Evolutionary conservation across 2,888 invertebrate species (phyloP).

Genomic region (Drosophila mettleri): DNA sequence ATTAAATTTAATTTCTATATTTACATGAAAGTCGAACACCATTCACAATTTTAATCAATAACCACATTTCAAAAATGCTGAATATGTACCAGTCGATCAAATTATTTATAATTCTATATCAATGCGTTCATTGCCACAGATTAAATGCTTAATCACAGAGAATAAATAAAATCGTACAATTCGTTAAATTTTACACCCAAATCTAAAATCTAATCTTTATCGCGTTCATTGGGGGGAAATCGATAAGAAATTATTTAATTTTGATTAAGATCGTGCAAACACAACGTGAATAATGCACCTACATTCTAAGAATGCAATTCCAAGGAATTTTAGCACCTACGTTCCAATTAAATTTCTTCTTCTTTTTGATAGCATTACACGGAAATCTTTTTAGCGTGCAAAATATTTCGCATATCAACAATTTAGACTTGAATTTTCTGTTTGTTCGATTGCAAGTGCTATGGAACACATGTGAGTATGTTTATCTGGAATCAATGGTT

Average conservation of each 20-base stretch:
- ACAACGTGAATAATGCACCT: slow-evolving; percentile 41
- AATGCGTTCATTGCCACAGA: slow-evolving; percentile 21
- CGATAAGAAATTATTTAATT: slow-evolving; percentile 35
- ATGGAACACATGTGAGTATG: background rate
- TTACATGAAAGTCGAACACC: too few relatives aligned
- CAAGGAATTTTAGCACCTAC: slow-evolving; percentile 12
- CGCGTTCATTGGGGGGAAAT: background rate
- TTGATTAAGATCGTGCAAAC: slow-evolving; percentile 37
- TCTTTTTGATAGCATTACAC: slow-evolving; percentile 29
- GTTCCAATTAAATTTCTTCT: background rate
- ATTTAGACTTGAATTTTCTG: slow-evolving; percentile 21
- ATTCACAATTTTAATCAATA: too few relatives aligned
- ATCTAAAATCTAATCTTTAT: slow-evolving; percentile 40
- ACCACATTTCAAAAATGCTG: background rate
- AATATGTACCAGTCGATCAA: background rate
- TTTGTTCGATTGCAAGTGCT: slow-evolving; percentile 15
- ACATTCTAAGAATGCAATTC: slow-evolving; percentile 36
- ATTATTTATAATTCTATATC: background rate
- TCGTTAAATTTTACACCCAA: slow-evolving; percentile 43
- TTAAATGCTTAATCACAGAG: background rate
- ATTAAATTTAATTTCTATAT: too few relatives aligned
- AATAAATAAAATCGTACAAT: slow-evolving; percentile 25
- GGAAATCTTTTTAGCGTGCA: slow-evolving; percentile 53
- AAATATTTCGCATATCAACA: slow-evolving; percentile 41
- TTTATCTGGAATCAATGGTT: slow-evolving; percentile 39